Conservation (phyloP, 2,888 invertebrate genomes). For the Morpho deidamia region DNA sequence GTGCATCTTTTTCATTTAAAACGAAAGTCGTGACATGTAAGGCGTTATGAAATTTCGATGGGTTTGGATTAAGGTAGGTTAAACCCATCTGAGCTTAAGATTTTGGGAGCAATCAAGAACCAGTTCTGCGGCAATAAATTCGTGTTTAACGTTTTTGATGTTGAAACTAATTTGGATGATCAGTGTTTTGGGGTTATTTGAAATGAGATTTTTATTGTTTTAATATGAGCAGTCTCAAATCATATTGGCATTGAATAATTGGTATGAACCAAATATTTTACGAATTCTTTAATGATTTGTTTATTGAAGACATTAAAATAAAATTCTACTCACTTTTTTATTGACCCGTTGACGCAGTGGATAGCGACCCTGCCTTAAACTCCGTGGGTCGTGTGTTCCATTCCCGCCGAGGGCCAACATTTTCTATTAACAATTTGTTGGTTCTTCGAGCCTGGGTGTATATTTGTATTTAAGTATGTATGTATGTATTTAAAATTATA, state of each 20-base stretch:
- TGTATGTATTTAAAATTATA: too few species aligned
- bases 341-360: too few species aligned
- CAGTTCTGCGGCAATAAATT: slow-evolving; percentile 34
- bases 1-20: slow-evolving; percentile 15
- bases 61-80: slow-evolving; percentile 16
- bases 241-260: neutral
- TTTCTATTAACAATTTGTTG: too few species aligned
- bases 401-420: too few species aligned
- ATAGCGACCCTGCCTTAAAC: too few species aligned
- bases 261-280: neutral
- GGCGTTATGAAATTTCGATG: slow-evolving; percentile 19
- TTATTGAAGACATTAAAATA: too few species aligned
- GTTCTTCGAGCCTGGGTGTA: too few species aligned
- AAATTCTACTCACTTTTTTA: too few species aligned
- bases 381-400: too few species aligned
- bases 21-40: slow-evolving; percentile 20
- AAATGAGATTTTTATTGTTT: slow-evolving; percentile 10
- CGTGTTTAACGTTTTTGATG: slow-evolving; percentile 18
- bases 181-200: slow-evolving; percentile 12
- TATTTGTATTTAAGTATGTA: too few species aligned
- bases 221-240: neutral
- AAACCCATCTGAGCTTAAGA: slow-evolving; percentile 29
- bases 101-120: slow-evolving; percentile 41
- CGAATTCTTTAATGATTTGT: too few species aligned
- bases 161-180: slow-evolving; percentile 20